Evolutionary conservation across 2,888 invertebrate genomes (phyloP), one percentile per base, ranked within the genome.

Genomic region (Rhamnusium bicolor): DNA sequence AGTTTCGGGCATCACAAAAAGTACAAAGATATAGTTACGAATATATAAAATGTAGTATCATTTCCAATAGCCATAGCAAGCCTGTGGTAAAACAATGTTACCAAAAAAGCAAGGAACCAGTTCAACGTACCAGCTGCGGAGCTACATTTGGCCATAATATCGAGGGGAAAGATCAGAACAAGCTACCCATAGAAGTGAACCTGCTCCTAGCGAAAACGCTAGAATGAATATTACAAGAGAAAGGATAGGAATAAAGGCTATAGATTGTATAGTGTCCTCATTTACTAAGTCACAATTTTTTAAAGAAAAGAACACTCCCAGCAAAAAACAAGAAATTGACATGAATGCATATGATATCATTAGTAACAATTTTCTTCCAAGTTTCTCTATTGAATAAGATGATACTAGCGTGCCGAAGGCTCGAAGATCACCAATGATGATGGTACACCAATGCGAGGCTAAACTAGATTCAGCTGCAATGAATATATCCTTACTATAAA

Each of bases 151-250:
- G 92, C 93, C 85, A 95, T 96, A 72, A 96, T 94, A 79, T 95
- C 93, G 0, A 93, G 90, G 61, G 95, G 91, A 86, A 97, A 94
- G 10, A 97, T 89, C 86, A 97, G 97, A 1, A 96, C 92, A 90
- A 90, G 95, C 94, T 90, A 96, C 91, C 95, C 95, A 96, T 0
- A 96, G 96, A 56, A 97, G 94, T 0, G 97, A 97, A 0, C 96
- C 96, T 81, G 93, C 94, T 54, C 96, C 96, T 46, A 96, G 84
- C 0, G 95, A 94, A 88, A 96, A 96, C 21, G 94, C 91, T 19
- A 94, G 87, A 18, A 96, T 93, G 87, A 95, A 97, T 0, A 94
- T 75, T 16, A 94, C 93, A 14, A 96, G 86, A 18, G 93, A 91
- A 0, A 92, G 78, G 3, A 97, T 87, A 0, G 96, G 96, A 63